phyloP scores from a whole-genome alignment of 2,888 invertebrate genomes.

The Aleiodes leptofemur region DNA sequence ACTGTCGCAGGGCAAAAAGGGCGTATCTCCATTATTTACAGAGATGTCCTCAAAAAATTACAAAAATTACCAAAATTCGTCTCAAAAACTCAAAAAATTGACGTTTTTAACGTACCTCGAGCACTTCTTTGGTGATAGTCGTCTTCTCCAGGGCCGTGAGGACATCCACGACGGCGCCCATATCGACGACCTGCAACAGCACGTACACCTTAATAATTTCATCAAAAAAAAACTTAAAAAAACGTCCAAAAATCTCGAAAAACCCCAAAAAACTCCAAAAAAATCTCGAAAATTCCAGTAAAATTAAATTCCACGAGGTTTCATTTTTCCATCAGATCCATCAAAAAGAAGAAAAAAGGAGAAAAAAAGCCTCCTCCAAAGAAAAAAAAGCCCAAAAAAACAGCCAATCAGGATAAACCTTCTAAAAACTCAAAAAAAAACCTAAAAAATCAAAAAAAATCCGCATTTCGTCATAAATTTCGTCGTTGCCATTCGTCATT shows the following conservation, averaged over 20 bases:
- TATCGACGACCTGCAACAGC: slow-evolving; percentile 89
- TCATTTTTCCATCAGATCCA: background rate
- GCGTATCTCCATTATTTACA: too few species aligned
- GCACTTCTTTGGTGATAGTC: slow-evolving; percentile 91
- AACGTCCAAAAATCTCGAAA: background rate
- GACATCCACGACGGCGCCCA: slow-evolving; percentile 94
- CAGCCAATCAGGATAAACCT: background rate
- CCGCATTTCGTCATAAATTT: slow-evolving; percentile 12
- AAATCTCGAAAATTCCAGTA: background rate
- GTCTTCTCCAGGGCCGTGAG: slow-evolving; percentile 94
- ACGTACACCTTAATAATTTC: slow-evolving; percentile 26
- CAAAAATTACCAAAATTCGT: too few species aligned
- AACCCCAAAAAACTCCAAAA: background rate
- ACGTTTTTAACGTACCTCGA: slow-evolving; percentile 82
- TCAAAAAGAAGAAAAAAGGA: too few species aligned
- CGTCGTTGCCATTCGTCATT: slow-evolving; percentile 16
- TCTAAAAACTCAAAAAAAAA: background rate
- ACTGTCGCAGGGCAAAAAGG: too few species aligned
- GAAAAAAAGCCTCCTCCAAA: background rate
- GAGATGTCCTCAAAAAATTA: too few species aligned
- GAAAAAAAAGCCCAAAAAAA: background rate
- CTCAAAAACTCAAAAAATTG: background rate
- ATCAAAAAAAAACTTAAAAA: background rate
- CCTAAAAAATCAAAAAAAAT: slow-evolving; percentile 4
- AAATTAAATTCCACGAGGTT: slow-evolving; percentile 14